Percentiles rank a stretch among this genome's conserved stretches.
Conservation (phyloP, 35 echinoderm and acorn worm species). For the Anneissia japonica region DNA sequence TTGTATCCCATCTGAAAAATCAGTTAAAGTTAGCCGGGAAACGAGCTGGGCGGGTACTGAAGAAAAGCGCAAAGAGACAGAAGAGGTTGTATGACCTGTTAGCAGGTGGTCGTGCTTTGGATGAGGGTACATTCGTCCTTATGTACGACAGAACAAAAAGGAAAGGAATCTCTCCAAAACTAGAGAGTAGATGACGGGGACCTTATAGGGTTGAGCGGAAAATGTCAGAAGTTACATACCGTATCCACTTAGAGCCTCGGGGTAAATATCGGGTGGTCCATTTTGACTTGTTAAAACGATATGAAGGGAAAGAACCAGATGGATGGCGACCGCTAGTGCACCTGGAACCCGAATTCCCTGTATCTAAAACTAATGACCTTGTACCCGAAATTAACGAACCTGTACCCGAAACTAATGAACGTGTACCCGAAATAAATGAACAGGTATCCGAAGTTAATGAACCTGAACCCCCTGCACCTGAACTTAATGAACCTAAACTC, state of each 20-base stretch:
- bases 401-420: too few relatives aligned
- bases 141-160: slow-evolving; percentile 36
- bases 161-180: slow-evolving; percentile 44
- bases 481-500: too few relatives aligned
- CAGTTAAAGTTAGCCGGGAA: neutral
- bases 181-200: slow-evolving; percentile 50
- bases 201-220: slow-evolving; percentile 23
- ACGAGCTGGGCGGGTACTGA: neutral
- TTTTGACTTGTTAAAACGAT: slow-evolving; percentile 18
- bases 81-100: slow-evolving; percentile 22
- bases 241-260: slow-evolving; percentile 5
- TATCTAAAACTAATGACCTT: too few relatives aligned
- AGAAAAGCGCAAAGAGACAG: neutral
- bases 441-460: too few relatives aligned
- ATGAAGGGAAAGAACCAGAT: neutral
- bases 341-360: neutral
- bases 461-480: too few relatives aligned
- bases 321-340: neutral
- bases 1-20: neutral
- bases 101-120: neutral
- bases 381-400: too few relatives aligned
- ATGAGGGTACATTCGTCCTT: slow-evolving; percentile 53
- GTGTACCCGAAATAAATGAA: too few relatives aligned
- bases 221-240: slow-evolving; percentile 37
- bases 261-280: slow-evolving; percentile 15